These are phyloP conservation scores for Diadromus collaris DNA, from an alignment of 2,888 invertebrate genomes.

Conservation along the genomic window DNA sequence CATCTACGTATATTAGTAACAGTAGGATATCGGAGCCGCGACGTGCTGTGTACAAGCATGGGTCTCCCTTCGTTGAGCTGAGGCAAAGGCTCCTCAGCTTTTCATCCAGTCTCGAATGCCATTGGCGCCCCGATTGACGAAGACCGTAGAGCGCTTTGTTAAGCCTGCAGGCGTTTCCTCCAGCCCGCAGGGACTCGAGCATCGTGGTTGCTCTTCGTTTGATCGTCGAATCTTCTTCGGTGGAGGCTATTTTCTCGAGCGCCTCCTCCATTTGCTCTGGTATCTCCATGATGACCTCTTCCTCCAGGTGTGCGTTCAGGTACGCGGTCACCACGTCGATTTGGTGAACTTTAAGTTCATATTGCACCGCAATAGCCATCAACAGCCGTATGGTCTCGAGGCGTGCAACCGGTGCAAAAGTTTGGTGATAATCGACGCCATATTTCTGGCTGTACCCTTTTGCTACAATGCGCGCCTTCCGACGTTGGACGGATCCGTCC, in stretches of 20 bases:
- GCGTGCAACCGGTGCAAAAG: slow-evolving; percentile 41
- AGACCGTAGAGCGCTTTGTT: slow-evolving; percentile 2
- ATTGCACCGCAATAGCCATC: slow-evolving; percentile 29
- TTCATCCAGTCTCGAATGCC: neutral
- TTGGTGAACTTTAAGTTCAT: slow-evolving; percentile 22
- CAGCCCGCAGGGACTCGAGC: neutral
- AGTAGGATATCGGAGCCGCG: neutral
- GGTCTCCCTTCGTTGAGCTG: slow-evolving; percentile 1
- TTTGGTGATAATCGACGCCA: slow-evolving; percentile 45
- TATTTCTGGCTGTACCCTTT: slow-evolving; percentile 42
- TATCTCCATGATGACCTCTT: slow-evolving; percentile 40
- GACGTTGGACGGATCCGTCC: slow-evolving; percentile 20
- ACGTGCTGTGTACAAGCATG: slow-evolving; percentile 4
- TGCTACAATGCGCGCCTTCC: slow-evolving; percentile 40
- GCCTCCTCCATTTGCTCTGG: neutral
- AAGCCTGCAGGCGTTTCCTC: neutral
- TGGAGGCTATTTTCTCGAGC: neutral
- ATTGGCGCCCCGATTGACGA: slow-evolving; percentile 24
- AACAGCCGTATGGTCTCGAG: slow-evolving; percentile 29
- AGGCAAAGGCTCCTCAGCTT: slow-evolving; percentile 6
- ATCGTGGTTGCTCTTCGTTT: neutral
- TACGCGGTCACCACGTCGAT: slow-evolving; percentile 37
- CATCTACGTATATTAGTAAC: slow-evolving; percentile 34
- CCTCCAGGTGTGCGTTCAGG: slow-evolving; percentile 33
- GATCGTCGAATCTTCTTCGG: neutral